phyloP scores from a whole-genome alignment of 2,888 invertebrate genomes.

The Sylvicola cinctus region DNA sequence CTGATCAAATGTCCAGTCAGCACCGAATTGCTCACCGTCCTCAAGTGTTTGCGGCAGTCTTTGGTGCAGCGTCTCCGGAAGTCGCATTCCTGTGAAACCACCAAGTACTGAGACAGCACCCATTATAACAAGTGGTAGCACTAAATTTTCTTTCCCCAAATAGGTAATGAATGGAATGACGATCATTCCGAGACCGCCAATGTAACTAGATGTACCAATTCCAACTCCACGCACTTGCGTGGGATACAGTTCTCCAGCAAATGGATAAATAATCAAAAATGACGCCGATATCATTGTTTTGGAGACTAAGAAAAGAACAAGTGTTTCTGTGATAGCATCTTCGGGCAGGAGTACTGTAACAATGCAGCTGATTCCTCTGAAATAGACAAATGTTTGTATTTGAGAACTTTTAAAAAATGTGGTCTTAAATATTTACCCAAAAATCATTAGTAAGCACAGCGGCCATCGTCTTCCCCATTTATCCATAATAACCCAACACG shows the following conservation, averaged over 20 bases:
- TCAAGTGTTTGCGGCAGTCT: constrained; percentile 68
- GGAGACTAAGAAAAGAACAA: constrained; percentile 57
- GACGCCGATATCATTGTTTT: constrained; percentile 82
- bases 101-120: constrained; percentile 63
- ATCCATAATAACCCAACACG: constrained; percentile 79
- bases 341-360: constrained; percentile 63
- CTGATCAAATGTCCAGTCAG: constrained; percentile 56
- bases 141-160: constrained; percentile 69
- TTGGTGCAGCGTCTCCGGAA: constrained; percentile 72
- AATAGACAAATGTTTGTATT: constrained; percentile 23
- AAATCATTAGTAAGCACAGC: constrained; percentile 62
- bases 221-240: constrained; percentile 76
- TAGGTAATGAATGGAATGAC: constrained; percentile 83
- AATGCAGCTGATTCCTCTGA: constrained; percentile 67
- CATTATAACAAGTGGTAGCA: constrained; percentile 67
- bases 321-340: constrained; percentile 51
- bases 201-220: constrained; percentile 77
- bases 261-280: constrained; percentile 79
- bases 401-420: background rate
- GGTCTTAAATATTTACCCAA: constrained; percentile 40
- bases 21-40: constrained; percentile 74
- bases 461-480: constrained; percentile 77
- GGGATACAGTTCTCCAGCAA: constrained; percentile 80
- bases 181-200: constrained; percentile 71
- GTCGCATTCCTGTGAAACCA: constrained; percentile 53